Conservation (phyloP, 2,888 invertebrate species). For the Xanthia icteritia region DNA sequence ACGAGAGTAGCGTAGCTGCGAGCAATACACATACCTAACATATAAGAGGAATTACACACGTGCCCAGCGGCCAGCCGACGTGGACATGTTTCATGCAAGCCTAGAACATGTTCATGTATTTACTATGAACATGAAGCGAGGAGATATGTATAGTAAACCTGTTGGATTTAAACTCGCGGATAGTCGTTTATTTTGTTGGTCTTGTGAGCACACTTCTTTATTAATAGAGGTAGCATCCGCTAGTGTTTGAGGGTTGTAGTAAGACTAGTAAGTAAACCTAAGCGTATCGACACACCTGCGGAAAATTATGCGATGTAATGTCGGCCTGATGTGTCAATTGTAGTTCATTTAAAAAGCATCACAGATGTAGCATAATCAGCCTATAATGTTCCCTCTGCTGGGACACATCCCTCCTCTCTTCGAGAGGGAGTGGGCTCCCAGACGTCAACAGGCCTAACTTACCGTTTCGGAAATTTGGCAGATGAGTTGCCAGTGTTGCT, state of each 20-base stretch:
- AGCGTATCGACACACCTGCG: background rate
- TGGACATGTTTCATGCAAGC: slow-evolving; percentile 59
- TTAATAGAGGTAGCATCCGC: background rate
- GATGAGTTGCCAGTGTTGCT: background rate
- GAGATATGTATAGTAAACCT: slow-evolving; percentile 16
- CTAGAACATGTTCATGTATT: slow-evolving; percentile 49
- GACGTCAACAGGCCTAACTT: too few relatives aligned
- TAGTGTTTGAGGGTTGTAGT: background rate
- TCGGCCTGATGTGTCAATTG: too few relatives aligned
- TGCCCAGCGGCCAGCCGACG: slow-evolving; percentile 53
- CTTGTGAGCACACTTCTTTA: slow-evolving; percentile 23
- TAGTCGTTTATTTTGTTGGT: slow-evolving; percentile 34
- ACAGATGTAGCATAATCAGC: too few relatives aligned
- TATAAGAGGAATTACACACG: slow-evolving; percentile 53
- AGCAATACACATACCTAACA: slow-evolving; percentile 48
- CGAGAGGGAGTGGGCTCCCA: too few relatives aligned
- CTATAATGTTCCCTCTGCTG: too few relatives aligned
- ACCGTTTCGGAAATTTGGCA: background rate
- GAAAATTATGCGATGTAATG: background rate
- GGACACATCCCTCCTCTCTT: too few relatives aligned
- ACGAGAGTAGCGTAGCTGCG: slow-evolving; percentile 18
- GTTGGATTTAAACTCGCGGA: slow-evolving; percentile 40
- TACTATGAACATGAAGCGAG: slow-evolving; percentile 34
- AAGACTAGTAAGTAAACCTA: too few relatives aligned
- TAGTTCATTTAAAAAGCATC: too few relatives aligned